A percentile compares a stretch with the other conserved stretches of the same genome.
phyloP scores from a whole-genome alignment of 2,888 invertebrate genomes.

The Eutolmus rufibarbis region DNA sequence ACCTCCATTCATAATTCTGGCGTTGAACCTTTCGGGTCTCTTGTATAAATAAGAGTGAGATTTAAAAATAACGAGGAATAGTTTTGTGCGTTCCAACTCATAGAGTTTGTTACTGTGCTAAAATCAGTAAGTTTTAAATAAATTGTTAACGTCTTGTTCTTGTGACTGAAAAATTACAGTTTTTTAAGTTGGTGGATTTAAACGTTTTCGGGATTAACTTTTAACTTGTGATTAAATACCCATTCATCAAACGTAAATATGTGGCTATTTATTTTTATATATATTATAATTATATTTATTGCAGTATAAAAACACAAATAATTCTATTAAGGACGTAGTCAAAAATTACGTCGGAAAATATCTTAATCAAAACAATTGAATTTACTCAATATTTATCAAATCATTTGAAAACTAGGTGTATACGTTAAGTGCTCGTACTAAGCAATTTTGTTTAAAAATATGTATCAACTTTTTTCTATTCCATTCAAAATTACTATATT shows the following conservation, averaged over 20 bases:
- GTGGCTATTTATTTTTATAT: no score
- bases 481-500: no score
- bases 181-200: neutral
- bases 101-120: neutral
- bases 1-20: slow-evolving; percentile 21
- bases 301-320: neutral
- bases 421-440: no score
- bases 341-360: no score
- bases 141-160: neutral
- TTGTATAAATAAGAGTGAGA: neutral
- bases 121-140: neutral
- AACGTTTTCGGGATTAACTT: neutral
- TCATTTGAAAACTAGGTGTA: no score
- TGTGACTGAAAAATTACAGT: neutral
- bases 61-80: neutral
- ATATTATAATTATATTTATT: no score
- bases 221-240: neutral
- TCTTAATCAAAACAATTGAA: no score
- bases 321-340: no score
- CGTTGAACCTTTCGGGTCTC: slow-evolving; percentile 9
- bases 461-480: no score
- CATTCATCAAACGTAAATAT: neutral
- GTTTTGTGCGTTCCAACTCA: neutral
- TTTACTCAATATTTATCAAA: no score
- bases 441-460: no score